Percentiles rank a stretch among this genome's conserved stretches.
Evolutionary conservation across 2,113 vertebrate species (phyloP).

Genomic region (Nestor notabilis): DNA sequence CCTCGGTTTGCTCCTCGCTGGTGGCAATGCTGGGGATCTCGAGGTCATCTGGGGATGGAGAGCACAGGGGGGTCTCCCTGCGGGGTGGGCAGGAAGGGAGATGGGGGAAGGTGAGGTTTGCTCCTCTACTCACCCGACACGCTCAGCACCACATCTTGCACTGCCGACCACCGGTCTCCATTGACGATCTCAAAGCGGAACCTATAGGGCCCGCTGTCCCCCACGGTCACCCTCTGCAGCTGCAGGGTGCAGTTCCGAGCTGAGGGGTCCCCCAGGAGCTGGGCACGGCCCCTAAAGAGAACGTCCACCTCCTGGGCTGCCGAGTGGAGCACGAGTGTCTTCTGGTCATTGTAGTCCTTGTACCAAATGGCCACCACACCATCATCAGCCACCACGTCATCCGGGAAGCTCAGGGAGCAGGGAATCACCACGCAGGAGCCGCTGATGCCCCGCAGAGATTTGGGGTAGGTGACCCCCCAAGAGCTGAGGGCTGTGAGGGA

Average conservation of each 20-base stretch:
- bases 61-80: accelerated
- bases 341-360: neutral
- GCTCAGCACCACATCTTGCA: neutral
- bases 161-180: constrained; percentile 44
- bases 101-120: accelerated
- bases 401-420: constrained; percentile 72
- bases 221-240: neutral
- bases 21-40: neutral
- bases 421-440: constrained; percentile 73
- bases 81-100: accelerated
- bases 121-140: neutral
- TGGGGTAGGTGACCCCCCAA: constrained; percentile 53
- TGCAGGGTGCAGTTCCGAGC: constrained; percentile 53
- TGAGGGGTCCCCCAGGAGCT: neutral
- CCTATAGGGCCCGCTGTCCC: constrained; percentile 58
- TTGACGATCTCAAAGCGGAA: constrained; percentile 77
- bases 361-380: constrained; percentile 76
- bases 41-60: constrained; percentile 33
- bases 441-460: neutral
- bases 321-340: constrained; percentile 44
- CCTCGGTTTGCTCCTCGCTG: neutral
- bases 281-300: neutral
- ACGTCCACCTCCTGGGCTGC: neutral
- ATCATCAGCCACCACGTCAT: accelerated
- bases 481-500: constrained; percentile 20